Evolutionary conservation across 92 coral and sea anemone species (phyloP).

Genomic region (Montipora capitata): DNA sequence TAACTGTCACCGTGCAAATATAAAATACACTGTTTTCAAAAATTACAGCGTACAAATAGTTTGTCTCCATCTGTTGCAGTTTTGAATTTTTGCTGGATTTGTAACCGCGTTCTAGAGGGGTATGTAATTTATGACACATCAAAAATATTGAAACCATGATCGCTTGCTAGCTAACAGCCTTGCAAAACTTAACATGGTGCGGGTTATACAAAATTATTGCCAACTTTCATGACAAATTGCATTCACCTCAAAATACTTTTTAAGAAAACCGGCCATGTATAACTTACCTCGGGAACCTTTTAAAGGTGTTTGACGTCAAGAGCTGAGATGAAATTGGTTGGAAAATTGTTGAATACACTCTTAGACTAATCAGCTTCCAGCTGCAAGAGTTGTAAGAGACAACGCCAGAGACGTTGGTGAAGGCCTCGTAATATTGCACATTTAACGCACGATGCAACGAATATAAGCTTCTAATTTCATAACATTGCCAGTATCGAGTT

Average conservation of each 20-base stretch:
- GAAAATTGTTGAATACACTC: not conserved
- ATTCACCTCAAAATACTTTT: not conserved
- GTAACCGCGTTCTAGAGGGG: not conserved
- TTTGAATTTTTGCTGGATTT: no score
- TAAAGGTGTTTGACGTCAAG: not conserved
- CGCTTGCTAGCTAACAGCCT: not conserved
- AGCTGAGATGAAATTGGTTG: not conserved
- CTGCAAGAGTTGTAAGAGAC: not conserved
- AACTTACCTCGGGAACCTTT: conserved; percentile 12
- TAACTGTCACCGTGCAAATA: not conserved
- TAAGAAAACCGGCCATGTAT: conserved; percentile 5
- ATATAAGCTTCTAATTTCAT: conserved; percentile 51
- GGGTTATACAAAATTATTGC: not conserved
- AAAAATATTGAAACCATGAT: not conserved
- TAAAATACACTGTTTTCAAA: not conserved
- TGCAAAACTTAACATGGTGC: not conserved
- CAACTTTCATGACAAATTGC: not conserved
- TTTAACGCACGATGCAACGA: not conserved
- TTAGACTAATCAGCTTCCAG: not conserved
- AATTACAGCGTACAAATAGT: not conserved
- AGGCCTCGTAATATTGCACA: conserved; percentile 11
- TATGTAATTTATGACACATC: not conserved
- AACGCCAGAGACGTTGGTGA: not conserved
- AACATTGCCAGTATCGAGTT: conserved; percentile 16
- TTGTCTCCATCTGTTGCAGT: no score